Evolutionary conservation across 2,797 vertebrate species (phyloP), one percentile per base, ranked within the genome.

Genomic region (Tragelaphus oryx): DNA sequence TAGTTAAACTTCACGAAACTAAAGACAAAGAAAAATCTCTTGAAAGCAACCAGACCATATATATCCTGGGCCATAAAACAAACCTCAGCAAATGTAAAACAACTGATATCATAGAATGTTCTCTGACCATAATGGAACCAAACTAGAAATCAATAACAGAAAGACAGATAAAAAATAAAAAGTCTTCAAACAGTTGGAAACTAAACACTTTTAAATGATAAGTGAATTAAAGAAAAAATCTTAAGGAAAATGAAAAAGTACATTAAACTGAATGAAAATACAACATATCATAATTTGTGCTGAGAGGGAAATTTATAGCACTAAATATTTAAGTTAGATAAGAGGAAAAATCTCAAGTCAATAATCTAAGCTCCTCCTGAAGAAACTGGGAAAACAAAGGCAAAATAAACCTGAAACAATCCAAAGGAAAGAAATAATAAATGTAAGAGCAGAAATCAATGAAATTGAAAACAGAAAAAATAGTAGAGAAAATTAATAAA

Each of bases 381-480:
- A 91, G 84, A 76, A 89, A 59, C 22, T 76, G 59, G n/a, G 44
- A 87, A 59, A 86, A 82, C 17, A 74, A 82, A 87, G 59, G 28
- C 24, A 83, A 86, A 81, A 57, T 82, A 62, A 84, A 80, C 41
- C 37, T 18, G 48, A 60, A 94, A 46, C 44, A 81, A 68, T 16
- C 28, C 44, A 81, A 71, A 52, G 30, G 28, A 50, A 76, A 20
- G 6, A 93, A 20, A 33, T 59, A 60, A 65, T 20, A 48, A 93
- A 83, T 30, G 2, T 44, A 59, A 89, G 37, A 74, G 12, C 44
- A 87, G 76, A 91, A 76, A 94, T 79, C 75, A 84, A 26, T 87
- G 75, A 86, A 89, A 93, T 30, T 74, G 48, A 55, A 86, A 74
- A 68, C 22, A 87, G 79, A 59, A 93, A 68, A 76, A 94, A 80